Base-by-base conservation (phyloP, 2,113 vertebrate species). In the Atlantisia rogersi region DNA sequence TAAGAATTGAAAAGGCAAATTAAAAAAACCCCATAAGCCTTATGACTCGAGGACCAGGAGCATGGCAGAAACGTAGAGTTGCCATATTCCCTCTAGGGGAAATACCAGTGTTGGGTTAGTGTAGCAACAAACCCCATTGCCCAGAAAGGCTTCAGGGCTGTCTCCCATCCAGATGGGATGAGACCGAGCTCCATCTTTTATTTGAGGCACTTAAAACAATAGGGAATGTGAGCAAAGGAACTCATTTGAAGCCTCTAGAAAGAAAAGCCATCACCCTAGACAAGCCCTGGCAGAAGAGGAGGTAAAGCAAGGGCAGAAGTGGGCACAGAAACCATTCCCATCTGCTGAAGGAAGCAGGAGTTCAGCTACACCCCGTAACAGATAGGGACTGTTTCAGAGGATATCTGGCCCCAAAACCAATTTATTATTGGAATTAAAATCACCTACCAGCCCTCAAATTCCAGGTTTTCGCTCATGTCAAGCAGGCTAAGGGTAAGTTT, bases 21-120 rank as follows among this genome's bases (percentile, higher is more conserved):
- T 14, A 21, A 14, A 11, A 29, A 17, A 31, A 32, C 10, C 48
- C 48, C 10, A 22, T 75, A 19, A 32, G 8, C 6, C 2, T 20
- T 25, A 28, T 2, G 24, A 20, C 44, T 44, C 1, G 5, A 69
- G 32, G 39, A 39, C 31, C 17, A 19, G 40, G 15, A 39, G 25
- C 24, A 26, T 0, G 5, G 52, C 12, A 8, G 80, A 20, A 26
- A 44, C 0, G 2, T 3, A 7, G 37, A 26, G 21, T 5, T 15
- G 28, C 31, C 16, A 9, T 18, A 21, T 12, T 62, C 44, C 26
- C 9, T 37, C 39, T 10, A 17, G 28, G 9, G 7, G 2, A 48
- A 28, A 29, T 2, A 24, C 6, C 2, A 71, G 59, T 10, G 24
- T 10, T 3, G 46, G 19, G 46, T 6, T 55, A 53, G 26, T 0